phyloP scores from a whole-genome alignment of 2,888 invertebrate genomes.

The Morpho deidamia region DNA sequence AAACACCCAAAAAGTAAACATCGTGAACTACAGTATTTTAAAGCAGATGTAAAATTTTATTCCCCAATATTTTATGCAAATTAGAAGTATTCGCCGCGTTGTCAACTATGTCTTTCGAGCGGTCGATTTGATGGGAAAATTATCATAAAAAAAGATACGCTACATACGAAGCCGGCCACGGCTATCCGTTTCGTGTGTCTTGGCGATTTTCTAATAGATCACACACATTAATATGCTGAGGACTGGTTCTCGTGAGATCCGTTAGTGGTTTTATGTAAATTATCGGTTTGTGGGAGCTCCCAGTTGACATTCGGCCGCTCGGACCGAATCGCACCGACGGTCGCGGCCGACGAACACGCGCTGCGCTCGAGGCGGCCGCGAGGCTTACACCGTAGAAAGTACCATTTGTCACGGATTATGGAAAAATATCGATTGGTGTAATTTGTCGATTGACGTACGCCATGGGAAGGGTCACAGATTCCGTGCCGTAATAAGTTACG shows the following conservation, averaged over 20 bases:
- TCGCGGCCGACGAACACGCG: constrained; percentile 23
- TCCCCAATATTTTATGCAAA: constrained; percentile 44
- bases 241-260: constrained; percentile 74
- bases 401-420: constrained; percentile 51
- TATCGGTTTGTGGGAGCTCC: constrained; percentile 66
- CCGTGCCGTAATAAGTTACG: not conserved
- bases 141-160: constrained; percentile 51
- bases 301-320: constrained; percentile 65
- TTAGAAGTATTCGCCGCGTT: constrained; percentile 36
- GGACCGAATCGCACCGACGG: constrained; percentile 39
- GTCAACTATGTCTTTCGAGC: constrained; percentile 37
- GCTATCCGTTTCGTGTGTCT: constrained; percentile 41
- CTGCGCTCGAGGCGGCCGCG: no score
- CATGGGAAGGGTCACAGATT: constrained; percentile 18
- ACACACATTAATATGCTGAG: constrained; percentile 64
- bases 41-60: constrained; percentile 34
- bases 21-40: constrained; percentile 15
- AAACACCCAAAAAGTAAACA: constrained; percentile 2
- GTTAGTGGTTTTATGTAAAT: constrained; percentile 77
- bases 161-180: constrained; percentile 44
- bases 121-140: constrained; percentile 48
- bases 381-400: constrained; percentile 58
- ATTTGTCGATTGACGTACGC: constrained; percentile 17
- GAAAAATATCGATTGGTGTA: constrained; percentile 29
- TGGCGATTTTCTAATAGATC: constrained; percentile 77